Percentiles rank a stretch among this genome's conserved stretches.
phyloP scores from a whole-genome alignment of 2,888 invertebrate genomes.

The Hanleya hanleyi region DNA sequence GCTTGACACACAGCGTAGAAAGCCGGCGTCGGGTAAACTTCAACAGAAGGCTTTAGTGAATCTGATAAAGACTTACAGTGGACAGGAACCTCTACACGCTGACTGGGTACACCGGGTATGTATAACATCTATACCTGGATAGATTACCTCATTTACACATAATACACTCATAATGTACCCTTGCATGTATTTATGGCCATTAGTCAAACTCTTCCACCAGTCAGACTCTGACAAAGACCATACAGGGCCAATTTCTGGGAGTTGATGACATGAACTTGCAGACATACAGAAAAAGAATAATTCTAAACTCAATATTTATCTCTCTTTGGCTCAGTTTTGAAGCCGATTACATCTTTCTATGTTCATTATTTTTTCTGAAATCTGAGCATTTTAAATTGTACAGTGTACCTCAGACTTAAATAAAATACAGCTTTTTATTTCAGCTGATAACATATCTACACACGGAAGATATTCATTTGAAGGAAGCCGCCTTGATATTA shows the following conservation, averaged over 20 bases:
- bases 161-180: background rate
- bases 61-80: background rate
- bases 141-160: background rate
- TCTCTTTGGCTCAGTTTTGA: too few relatives aligned
- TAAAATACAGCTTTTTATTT: slow-evolving; percentile 9
- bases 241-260: background rate
- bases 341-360: too few relatives aligned
- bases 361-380: too few relatives aligned
- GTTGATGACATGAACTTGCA: background rate
- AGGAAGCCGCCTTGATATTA: slow-evolving; percentile 37
- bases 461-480: slow-evolving; percentile 24
- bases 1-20: background rate
- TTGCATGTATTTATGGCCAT: background rate
- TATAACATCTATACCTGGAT: background rate
- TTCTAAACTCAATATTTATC: too few relatives aligned
- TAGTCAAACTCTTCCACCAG: too few relatives aligned
- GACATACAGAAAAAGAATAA: too few relatives aligned
- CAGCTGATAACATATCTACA: slow-evolving; percentile 33
- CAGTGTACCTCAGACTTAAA: too few relatives aligned
- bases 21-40: background rate
- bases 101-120: background rate
- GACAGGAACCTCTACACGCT: background rate
- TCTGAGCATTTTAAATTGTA: too few relatives aligned
- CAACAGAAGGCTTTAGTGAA: background rate
- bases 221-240: background rate